These are phyloP conservation scores for Ormia ochracea DNA, from an alignment of 2,888 invertebrate genomes.

Conservation along the genomic window DNA sequence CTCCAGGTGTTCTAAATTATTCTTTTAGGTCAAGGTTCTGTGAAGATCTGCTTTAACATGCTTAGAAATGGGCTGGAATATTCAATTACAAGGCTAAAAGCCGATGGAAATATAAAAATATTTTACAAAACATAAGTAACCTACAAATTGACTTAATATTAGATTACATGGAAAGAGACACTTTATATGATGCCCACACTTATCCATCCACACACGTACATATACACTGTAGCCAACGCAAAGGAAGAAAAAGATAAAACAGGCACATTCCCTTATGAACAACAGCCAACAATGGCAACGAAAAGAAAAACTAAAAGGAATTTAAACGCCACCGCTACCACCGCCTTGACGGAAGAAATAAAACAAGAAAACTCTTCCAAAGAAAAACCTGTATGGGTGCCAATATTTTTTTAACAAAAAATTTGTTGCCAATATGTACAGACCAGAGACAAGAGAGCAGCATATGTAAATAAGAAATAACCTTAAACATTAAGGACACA, in stretches of 20 bases:
- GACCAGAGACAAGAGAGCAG: constrained; percentile 26
- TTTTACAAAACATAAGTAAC: too few species aligned
- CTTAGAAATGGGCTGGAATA: too few species aligned
- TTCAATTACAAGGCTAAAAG: too few species aligned
- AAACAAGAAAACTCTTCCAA: constrained; percentile 15
- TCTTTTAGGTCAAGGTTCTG: too few species aligned
- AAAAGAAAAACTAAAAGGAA: constrained; percentile 42
- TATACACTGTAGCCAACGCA: not conserved
- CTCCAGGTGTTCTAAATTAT: too few species aligned
- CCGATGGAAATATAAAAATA: too few species aligned
- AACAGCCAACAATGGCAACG: not conserved
- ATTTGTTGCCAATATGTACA: constrained; percentile 26
- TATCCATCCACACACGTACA: too few species aligned
- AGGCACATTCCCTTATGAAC: constrained; percentile 48
- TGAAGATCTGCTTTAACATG: too few species aligned
- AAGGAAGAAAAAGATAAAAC: constrained; percentile 21
- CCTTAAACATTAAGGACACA: constrained; percentile 36
- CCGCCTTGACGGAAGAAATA: not conserved
- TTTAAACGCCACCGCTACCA: constrained; percentile 54
- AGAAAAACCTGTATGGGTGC: constrained; percentile 48
- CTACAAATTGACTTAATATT: too few species aligned
- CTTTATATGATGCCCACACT: too few species aligned
- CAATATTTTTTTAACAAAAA: constrained; percentile 41
- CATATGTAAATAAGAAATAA: constrained; percentile 15
- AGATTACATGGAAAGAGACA: too few species aligned